Base-by-base conservation (phyloP, 2,888 invertebrate genomes). In the Drosophila greeni region DNA sequence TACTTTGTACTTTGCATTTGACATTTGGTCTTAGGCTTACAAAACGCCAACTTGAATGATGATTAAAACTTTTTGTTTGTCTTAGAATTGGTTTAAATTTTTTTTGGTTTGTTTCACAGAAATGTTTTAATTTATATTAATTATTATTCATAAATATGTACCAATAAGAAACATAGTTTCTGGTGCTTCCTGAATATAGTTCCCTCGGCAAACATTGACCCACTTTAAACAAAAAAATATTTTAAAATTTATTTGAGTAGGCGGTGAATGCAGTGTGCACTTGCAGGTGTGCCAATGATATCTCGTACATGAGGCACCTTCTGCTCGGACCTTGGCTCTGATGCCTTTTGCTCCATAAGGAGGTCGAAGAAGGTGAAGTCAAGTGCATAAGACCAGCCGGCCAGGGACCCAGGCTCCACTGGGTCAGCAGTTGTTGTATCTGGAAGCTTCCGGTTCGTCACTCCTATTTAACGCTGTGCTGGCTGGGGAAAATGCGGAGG, bases 371-470 rank as follows among this genome's bases (percentile, higher is more conserved):
- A 66, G 58, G 79, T 66, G 82, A 84, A 78, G 71, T 79, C 78
- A 78, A 78, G 78, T 76, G 82, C 76, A 79, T 79, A 70, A 78
- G 80, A 79, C 76, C 84, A 81, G 71, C 82, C 66, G 81, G 62
- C 59, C 61, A 76, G 70, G 56, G 47, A 14, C 18, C 24, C 20
- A 3, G 14, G 34, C 16, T 20, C 33, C 48, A 62, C 61, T 60
- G 70, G 66, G 53, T 59, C 66, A 34, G 64, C 56, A 67, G 62
- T 51, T 61, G 49, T 58, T 65, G 71, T 68, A 84, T 79, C 79
- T 79, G 72, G 59, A 55, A 52, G 66, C 81, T 79, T 79, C 81
- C 82, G 77, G 82, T 76, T 84, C 79, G 77, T 79, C 84, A 84
- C 84, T 76, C 72, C 47, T 75, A 51, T 58, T 60, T 61, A 58